Evolutionary conservation across 2,888 invertebrate genomes (phyloP).

Genomic region (Neria commutata): DNA sequence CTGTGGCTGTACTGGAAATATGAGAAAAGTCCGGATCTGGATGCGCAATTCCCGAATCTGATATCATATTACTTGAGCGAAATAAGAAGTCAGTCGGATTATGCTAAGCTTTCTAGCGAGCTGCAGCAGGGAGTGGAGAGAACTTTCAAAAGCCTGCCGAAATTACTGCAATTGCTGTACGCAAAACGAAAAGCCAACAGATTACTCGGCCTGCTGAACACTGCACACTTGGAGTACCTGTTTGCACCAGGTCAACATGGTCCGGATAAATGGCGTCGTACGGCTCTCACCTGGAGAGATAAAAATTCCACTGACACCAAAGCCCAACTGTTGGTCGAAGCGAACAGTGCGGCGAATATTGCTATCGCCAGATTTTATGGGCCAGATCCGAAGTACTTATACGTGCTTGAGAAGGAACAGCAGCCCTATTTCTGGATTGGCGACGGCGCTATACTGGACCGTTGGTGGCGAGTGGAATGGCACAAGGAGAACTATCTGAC

Average conservation of each 20-base stretch:
- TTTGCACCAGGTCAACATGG: conserved; percentile 34
- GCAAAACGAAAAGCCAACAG: not conserved
- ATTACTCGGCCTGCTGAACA: conserved; percentile 21
- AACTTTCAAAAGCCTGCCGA: conserved; percentile 10
- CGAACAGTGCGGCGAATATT: conserved; percentile 13
- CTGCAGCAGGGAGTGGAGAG: not conserved
- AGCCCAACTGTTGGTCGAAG: conserved; percentile 16
- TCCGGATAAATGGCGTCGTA: conserved; percentile 24
- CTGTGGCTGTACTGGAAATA: not conserved
- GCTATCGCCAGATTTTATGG: conserved; percentile 26
- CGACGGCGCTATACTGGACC: not conserved
- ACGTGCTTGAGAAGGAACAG: conserved; percentile 20
- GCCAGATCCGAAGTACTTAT: conserved; percentile 14
- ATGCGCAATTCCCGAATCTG: not conserved
- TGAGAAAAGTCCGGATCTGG: not conserved
- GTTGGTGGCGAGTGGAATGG: conserved; percentile 21
- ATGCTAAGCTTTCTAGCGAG: not conserved
- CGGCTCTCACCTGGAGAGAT: conserved; percentile 30
- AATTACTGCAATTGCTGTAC: conserved; percentile 16
- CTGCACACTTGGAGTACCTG: conserved; percentile 27
- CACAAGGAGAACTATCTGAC: conserved; percentile 14
- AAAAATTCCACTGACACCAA: conserved; percentile 32
- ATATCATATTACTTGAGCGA: conserved; percentile 1
- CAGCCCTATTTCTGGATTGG: conserved; percentile 30
- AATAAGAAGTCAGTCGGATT: not conserved